phyloP scores from a whole-genome alignment of 2,888 invertebrate species.

The Pandemis corylana region DNA sequence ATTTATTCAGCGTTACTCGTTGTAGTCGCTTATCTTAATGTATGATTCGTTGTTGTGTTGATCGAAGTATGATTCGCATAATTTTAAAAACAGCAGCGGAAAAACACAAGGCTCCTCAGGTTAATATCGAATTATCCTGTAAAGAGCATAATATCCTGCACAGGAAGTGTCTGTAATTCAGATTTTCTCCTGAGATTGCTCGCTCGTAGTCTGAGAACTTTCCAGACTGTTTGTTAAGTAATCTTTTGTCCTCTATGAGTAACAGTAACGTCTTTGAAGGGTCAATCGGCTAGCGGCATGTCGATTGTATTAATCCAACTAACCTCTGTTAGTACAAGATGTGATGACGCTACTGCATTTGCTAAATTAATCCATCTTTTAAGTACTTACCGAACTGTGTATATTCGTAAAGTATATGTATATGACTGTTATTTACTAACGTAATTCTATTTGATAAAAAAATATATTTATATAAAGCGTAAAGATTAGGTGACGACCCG shows the following conservation, averaged over 20 bases:
- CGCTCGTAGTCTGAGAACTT: conserved; percentile 14
- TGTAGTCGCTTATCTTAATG: conserved; percentile 24
- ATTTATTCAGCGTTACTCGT: conserved; percentile 15
- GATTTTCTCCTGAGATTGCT: conserved; percentile 30
- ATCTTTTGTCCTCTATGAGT: conserved; percentile 8
- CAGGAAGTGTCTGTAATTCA: conserved; percentile 37
- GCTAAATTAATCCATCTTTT: neutral
- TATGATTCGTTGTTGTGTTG: neutral
- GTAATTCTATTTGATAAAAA: too few relatives aligned
- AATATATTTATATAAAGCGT: too few relatives aligned
- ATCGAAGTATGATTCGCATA: conserved; percentile 10
- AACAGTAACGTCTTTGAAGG: neutral
- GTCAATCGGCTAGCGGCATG: neutral
- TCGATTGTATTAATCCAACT: neutral
- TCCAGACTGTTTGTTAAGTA: conserved; percentile 6
- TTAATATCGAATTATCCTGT: conserved; percentile 26
- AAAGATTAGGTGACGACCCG: too few relatives aligned
- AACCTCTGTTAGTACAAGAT: neutral
- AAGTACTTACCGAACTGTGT: neutral
- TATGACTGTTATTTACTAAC: too few relatives aligned
- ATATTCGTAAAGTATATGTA: too few relatives aligned
- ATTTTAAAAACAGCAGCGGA: conserved; percentile 32
- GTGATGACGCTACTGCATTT: neutral
- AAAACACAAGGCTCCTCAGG: conserved; percentile 40
- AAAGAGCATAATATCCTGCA: conserved; percentile 37